Percentiles rank a stretch among this genome's conserved stretches.
These are phyloP conservation scores for Bothrops jararaca DNA, from an alignment of 2,113 vertebrate genomes.

Conservation along the genomic window DNA sequence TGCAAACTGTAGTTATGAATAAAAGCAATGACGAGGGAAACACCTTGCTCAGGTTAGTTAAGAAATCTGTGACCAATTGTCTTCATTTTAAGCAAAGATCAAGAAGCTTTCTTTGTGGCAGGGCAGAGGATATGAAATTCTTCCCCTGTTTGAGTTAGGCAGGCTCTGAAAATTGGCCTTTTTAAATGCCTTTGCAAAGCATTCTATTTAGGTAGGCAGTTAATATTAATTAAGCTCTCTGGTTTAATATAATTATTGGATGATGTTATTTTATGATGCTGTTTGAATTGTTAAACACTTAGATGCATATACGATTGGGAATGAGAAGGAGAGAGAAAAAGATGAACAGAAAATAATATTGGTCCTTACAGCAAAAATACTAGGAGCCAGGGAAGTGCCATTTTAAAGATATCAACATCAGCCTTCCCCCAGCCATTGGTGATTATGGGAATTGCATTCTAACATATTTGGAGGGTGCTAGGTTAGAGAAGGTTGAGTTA, in stretches of 20 bases:
- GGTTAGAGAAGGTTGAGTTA: too few relatives aligned
- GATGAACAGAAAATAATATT: not conserved
- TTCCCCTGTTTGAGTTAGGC: not conserved
- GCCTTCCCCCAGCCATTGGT: not conserved
- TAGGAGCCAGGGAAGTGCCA: not conserved
- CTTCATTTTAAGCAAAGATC: not conserved
- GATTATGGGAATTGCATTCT: not conserved
- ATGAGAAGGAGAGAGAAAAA: not conserved
- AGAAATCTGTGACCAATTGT: not conserved
- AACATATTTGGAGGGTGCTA: not conserved
- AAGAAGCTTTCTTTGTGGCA: not conserved
- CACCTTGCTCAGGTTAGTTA: not conserved
- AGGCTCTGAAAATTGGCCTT: not conserved
- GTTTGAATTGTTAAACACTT: not conserved
- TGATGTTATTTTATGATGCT: not conserved
- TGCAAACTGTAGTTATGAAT: not conserved
- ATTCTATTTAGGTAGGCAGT: not conserved
- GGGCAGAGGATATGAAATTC: not conserved
- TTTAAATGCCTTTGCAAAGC: not conserved
- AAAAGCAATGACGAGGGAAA: not conserved
- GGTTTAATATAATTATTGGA: not conserved
- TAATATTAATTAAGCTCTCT: not conserved
- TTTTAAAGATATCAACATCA: not conserved
- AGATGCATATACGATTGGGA: not conserved
- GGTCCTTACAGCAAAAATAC: fast-evolving